Evolutionary conservation across 2,888 invertebrate species (phyloP).

Genomic region (Odontothrips loti): DNA sequence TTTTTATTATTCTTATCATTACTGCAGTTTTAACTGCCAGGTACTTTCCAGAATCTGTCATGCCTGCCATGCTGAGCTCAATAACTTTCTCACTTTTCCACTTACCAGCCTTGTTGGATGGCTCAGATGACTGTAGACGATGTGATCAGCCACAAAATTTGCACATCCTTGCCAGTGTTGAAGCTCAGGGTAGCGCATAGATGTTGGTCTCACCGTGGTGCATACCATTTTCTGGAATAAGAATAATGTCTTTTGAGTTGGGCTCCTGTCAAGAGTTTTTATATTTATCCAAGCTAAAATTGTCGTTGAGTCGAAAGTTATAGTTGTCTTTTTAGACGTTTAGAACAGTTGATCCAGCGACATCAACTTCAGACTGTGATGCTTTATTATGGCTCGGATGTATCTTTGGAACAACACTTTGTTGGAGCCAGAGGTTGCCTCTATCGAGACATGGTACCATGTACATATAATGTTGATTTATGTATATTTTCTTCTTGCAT

Average conservation of each 20-base stretch:
- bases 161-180: slow-evolving; percentile 68
- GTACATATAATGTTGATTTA: slow-evolving; percentile 23
- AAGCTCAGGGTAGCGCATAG: slow-evolving; percentile 65
- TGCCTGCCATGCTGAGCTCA: slow-evolving; percentile 29
- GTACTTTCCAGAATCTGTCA: slow-evolving; percentile 28
- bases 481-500: slow-evolving; percentile 23
- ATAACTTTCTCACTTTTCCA: slow-evolving; percentile 40
- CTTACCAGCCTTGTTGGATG: slow-evolving; percentile 65
- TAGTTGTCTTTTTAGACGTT: background rate
- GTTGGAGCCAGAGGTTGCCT: slow-evolving; percentile 25
- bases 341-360: slow-evolving; percentile 17
- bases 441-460: slow-evolving; percentile 22
- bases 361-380: slow-evolving; percentile 18
- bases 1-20: slow-evolving; percentile 32
- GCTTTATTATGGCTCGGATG: slow-evolving; percentile 22
- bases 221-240: slow-evolving; percentile 79
- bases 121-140: slow-evolving; percentile 67
- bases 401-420: slow-evolving; percentile 23
- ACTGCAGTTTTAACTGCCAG: slow-evolving; percentile 18
- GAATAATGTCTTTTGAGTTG: slow-evolving; percentile 33
- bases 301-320: background rate
- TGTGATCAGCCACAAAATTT: slow-evolving; percentile 70
- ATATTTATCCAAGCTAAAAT: slow-evolving; percentile 25
- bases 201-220: slow-evolving; percentile 73
- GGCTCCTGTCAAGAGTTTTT: slow-evolving; percentile 6